A percentile compares a stretch with the other conserved stretches of the same genome.
These are phyloP conservation scores for Toxotes chatareus DNA, from an alignment of 2,113 vertebrate species.

Conservation along the genomic window DNA sequence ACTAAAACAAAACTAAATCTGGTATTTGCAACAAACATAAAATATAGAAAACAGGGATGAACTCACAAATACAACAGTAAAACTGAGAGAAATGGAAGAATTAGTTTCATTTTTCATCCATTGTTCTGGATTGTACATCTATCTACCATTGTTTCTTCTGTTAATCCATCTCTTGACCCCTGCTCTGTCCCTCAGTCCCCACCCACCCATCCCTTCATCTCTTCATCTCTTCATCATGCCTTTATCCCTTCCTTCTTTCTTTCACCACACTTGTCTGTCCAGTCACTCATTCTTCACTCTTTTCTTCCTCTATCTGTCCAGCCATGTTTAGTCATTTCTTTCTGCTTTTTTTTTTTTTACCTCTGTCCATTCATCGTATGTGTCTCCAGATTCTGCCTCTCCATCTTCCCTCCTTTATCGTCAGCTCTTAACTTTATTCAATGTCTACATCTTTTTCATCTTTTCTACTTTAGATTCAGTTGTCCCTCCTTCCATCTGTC, in stretches of 20 bases:
- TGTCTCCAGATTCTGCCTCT: no score
- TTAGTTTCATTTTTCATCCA: not conserved
- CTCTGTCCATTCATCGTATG: not conserved
- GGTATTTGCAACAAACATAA: not conserved
- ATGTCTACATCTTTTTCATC: not conserved
- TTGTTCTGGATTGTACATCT: not conserved
- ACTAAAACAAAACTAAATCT: constrained; percentile 15
- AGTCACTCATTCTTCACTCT: not conserved
- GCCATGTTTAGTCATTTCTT: not conserved
- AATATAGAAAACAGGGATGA: not conserved
- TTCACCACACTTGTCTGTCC: not conserved
- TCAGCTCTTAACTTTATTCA: not conserved
- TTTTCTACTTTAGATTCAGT: not conserved
- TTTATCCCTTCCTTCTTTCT: not conserved
- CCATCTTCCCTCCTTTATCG: not conserved
- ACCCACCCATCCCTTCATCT: not conserved
- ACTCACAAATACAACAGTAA: not conserved
- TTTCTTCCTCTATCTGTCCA: not conserved
- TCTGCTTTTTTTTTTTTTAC: not conserved
- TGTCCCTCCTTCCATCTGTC: not conserved
- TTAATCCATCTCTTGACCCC: not conserved
- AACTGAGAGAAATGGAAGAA: no score
- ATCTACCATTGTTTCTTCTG: not conserved
- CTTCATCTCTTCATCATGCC: not conserved
- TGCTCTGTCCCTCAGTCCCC: not conserved